Evolutionary conservation across 2,888 invertebrate species (phyloP), one percentile per base, ranked within the genome.

Genomic region (Stenotaenia linearis): DNA sequence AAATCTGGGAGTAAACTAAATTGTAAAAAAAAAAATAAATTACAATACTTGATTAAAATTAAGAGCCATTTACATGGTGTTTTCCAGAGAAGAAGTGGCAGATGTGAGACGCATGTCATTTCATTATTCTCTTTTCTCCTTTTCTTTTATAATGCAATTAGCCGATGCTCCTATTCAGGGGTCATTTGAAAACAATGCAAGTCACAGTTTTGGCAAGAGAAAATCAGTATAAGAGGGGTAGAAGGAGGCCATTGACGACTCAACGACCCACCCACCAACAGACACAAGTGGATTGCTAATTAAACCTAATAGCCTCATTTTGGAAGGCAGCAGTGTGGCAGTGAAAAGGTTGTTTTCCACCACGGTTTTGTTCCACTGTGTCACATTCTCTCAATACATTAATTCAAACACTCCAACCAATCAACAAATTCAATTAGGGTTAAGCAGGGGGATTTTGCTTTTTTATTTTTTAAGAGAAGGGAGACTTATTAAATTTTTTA

Each of bases 131-230:
- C 25, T 1, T 28, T n/a, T 10, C 15, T 15, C 12, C 23, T 15
- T 61, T 61, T 61, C 61, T 61, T 61, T 61, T 61, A 61, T 28
- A 61, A 61, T 61, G 61, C 61, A 61, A 61, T 61, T 61, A 61
- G 61, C 25, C 61, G 61, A 61, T 28, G 61, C 28, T 61, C 61
- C 61, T 61, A 61, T 28, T 61, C 61, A 23, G 23, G 23, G 61
- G 61, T 61, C 61, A 61, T 61, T 61, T 61, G 61, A 61, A 61
- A 61, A 61, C 61, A 61, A 61, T 61, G 61, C 61, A 61, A 61
- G 61, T 28, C 61, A 61, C 61, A 61, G 61, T 61, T 61, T 61
- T 61, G 61, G 61, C 61, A 25, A 61, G 61, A 61, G 61, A 61
- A 61, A 61, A 61, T 61, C 61, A 61, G 61, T 61, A 61, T 45